Conservation (phyloP, 2,113 vertebrate genomes). For the Bubo bubo region DNA sequence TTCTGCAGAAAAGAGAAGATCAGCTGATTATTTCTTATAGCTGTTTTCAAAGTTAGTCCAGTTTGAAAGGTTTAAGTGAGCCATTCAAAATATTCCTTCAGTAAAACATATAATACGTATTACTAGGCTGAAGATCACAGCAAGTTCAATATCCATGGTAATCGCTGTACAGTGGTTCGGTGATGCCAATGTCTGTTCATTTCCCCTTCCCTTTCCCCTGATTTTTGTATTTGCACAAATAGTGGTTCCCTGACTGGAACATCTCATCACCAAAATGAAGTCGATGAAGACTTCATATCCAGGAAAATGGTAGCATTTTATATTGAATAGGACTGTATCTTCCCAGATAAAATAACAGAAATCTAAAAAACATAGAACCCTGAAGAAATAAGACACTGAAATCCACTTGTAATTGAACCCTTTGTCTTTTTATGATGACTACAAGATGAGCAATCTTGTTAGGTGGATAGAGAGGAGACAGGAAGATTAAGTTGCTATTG, state of each 20-base stretch:
- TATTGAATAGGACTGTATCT: not conserved
- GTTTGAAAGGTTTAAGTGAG: not conserved
- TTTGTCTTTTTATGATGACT: not conserved
- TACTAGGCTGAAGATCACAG: not conserved
- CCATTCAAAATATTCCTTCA: not conserved
- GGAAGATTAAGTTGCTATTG: not conserved
- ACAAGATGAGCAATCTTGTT: not conserved
- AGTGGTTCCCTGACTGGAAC: not conserved
- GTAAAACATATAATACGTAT: not conserved
- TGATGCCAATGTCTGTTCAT: fast-evolving
- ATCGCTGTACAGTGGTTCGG: not conserved
- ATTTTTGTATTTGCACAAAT: not conserved
- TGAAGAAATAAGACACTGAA: not conserved
- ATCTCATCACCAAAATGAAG: not conserved
- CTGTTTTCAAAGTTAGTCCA: not conserved
- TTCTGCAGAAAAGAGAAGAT: not conserved
- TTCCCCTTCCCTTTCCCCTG: fast-evolving
- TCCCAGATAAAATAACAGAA: not conserved
- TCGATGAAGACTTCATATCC: not conserved
- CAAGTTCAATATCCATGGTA: not conserved
- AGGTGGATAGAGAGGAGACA: not conserved
- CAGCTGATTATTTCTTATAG: not conserved
- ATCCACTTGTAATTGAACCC: not conserved
- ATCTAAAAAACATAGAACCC: not conserved
- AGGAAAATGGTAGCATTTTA: not conserved